Evolutionary conservation across 2,888 invertebrate genomes (phyloP).

Genomic region (Callyntrura guangdongensis): DNA sequence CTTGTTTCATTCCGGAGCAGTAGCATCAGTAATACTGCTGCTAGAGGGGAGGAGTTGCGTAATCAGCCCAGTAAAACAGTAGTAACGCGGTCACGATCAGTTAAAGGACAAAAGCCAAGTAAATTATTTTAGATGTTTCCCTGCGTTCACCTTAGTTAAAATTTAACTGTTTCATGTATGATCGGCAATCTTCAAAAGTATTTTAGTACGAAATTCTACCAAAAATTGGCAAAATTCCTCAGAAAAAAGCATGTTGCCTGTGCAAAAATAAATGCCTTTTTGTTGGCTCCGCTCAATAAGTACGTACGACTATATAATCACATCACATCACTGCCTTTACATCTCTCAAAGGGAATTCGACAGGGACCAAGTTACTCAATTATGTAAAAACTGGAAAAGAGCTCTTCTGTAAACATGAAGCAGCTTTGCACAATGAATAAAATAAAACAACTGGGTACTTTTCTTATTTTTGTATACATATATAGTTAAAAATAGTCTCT

Average conservation of each 20-base stretch:
- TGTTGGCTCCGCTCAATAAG: slow-evolving; percentile 11
- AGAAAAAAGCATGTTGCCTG: too few relatives aligned
- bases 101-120: slow-evolving; percentile 4
- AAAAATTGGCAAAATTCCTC: slow-evolving; percentile 7
- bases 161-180: background rate
- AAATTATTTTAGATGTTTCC: background rate
- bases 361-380: background rate
- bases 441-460: background rate
- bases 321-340: too few relatives aligned
- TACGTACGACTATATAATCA: background rate
- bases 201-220: too few relatives aligned
- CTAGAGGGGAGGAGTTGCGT: background rate
- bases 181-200: background rate
- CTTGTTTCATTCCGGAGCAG: slow-evolving; percentile 38
- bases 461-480: background rate
- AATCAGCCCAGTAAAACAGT: background rate
- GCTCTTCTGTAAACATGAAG: background rate
- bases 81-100: background rate
- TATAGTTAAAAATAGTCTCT: slow-evolving; percentile 28
- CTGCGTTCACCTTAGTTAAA: background rate
- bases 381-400: too few relatives aligned
- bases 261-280: background rate
- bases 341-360: too few relatives aligned
- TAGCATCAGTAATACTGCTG: background rate
- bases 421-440: background rate